Base-by-base conservation (phyloP, 2,888 invertebrate genomes). In the Dryocosmus kuriphilus region DNA sequence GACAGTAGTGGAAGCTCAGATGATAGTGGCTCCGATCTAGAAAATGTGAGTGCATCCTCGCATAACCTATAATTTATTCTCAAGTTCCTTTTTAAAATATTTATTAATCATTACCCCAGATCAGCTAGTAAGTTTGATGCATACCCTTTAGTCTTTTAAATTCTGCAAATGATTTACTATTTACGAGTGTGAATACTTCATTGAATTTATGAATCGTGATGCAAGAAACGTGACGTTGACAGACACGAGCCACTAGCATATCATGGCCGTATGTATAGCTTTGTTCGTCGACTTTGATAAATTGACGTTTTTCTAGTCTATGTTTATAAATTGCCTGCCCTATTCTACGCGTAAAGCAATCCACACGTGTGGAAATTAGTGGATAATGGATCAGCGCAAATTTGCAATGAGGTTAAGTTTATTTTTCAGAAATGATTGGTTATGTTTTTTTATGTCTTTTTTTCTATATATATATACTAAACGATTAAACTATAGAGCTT, bases 1-100 rank as follows among this genome's bases (percentile, higher is more conserved):
- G 96, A 96, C 91, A 95, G 95, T 79, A 97, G 96, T 91, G 92
- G 91, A 80, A 96, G 96, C 91, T 95, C 95, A 86, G 96, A 94
- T 75, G 92, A 92, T 73, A 93, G 94, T 83, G 94, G 95, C 84
- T 96, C 96, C 75, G 97, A 97, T 92, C 93, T 96, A 89, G 97
- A 97, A 92, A 96, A 96, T 87, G 97, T 97, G 93, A 95, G 95
- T 93, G 81, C 84, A n/a, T n/a, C 0, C 51, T 9, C 9, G n/a
- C 51, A 77, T 88, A 87, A 88, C 86, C 86, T 89, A 79, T 73
- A 73, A 46, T 74, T 74, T 30, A 35, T 60, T 38, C 14, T 46
- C 19, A 19, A 65, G 16, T 32, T 67, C 14, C n/a, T 71, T 30
- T 46, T 24, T 24, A 27, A 8, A 24, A 41, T 7, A 51, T 27